Evolutionary conservation across 2,113 vertebrate species (phyloP).

Genomic region (Rhagologus leucostigma): DNA sequence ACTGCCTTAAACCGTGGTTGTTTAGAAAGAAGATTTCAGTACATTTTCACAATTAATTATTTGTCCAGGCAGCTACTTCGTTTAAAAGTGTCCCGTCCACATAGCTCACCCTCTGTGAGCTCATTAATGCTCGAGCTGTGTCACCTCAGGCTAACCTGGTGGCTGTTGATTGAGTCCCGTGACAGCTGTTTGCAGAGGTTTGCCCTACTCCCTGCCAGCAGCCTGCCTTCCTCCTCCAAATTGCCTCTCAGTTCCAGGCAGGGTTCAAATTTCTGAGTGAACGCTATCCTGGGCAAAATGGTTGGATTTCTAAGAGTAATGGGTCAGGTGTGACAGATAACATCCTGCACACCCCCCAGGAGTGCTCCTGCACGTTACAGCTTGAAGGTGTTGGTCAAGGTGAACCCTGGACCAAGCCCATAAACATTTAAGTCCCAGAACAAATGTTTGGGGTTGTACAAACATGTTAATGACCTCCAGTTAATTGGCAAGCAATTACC

Average conservation of each 20-base stretch:
- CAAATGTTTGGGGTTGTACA: conserved; percentile 13
- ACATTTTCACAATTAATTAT: neutral
- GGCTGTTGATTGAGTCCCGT: neutral
- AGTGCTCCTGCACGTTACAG: neutral
- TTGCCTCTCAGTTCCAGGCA: accelerated
- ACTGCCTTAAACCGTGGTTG: neutral
- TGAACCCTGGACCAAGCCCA: neutral
- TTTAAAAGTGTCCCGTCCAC: neutral
- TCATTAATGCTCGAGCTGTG: neutral
- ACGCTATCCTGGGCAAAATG: neutral
- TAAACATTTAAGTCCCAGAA: conserved; percentile 5
- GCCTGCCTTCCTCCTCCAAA: neutral
- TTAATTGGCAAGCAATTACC: conserved; percentile 43
- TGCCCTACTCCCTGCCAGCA: neutral
- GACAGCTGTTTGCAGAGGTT: conserved; percentile 13
- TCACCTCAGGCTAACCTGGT: neutral
- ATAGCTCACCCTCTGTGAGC: neutral
- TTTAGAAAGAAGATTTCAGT: neutral
- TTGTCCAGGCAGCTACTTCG: neutral
- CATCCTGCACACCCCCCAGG: neutral
- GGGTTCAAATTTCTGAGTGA: neutral
- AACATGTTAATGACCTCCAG: conserved; percentile 10
- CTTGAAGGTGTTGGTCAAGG: conserved; percentile 11
- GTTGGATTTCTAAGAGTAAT: neutral
- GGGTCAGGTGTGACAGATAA: neutral